phyloP scores from a whole-genome alignment of 1,140 invertebrate species.

The Heliothis virescens region DNA sequence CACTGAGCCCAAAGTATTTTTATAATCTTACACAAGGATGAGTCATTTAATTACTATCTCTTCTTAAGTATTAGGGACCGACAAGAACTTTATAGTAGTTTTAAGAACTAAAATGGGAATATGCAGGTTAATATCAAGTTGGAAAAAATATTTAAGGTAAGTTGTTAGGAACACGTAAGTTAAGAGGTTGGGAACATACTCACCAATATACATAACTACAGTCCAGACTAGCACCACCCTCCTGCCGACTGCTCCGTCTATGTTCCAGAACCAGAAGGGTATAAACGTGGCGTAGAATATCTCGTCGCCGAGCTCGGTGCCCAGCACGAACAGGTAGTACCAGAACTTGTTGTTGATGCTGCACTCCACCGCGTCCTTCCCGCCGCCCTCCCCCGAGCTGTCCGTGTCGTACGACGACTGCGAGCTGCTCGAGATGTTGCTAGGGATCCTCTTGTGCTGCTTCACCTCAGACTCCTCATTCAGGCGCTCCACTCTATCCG shows the following conservation, averaged over 20 bases:
- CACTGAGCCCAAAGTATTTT: too few species aligned
- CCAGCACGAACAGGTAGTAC: constrained; percentile 95
- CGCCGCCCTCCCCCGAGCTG: constrained; percentile 67
- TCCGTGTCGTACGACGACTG: constrained; percentile 76
- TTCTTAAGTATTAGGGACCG: too few species aligned
- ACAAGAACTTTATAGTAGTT: too few species aligned
- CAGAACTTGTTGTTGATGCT: constrained; percentile 92
- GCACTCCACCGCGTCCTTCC: constrained; percentile 69
- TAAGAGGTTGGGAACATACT: constrained; percentile 45
- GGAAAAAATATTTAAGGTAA: too few species aligned
- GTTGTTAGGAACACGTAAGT: too few species aligned
- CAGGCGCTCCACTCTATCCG: constrained; percentile 66
- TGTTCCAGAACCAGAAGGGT: constrained; percentile 97
- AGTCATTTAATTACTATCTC: too few species aligned
- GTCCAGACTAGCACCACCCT: constrained; percentile 94
- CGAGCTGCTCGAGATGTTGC: constrained; percentile 75
- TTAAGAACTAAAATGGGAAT: too few species aligned
- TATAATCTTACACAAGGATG: too few species aligned
- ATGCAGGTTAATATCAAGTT: too few species aligned
- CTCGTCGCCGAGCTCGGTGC: constrained; percentile 95
- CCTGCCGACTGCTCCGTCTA: constrained; percentile 93
- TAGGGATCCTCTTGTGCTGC: constrained; percentile 73
- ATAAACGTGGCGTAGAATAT: constrained; percentile 95
- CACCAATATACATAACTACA: constrained; percentile 94
- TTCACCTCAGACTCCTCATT: constrained; percentile 63